Evolutionary conservation across 2,797 vertebrate genomes (phyloP).

Genomic region (Poeciliopsis presidionis): DNA sequence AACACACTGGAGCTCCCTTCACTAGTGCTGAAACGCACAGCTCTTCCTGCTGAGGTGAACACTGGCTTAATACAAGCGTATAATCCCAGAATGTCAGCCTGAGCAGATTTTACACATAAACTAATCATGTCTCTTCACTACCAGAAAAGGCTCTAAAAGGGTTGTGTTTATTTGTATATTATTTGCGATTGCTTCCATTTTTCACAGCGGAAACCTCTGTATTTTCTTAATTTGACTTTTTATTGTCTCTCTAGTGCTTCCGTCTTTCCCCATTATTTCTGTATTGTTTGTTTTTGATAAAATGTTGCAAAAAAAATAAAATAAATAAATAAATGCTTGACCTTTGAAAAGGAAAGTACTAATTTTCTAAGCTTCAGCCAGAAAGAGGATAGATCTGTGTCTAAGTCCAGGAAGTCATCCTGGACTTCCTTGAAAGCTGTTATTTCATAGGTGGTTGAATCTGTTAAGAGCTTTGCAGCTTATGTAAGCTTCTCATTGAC

Average conservation of each 20-base stretch:
- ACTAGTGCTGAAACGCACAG: not conserved
- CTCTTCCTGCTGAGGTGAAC: not conserved
- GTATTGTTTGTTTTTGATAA: constrained; percentile 40
- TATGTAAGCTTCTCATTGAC: constrained; percentile 65
- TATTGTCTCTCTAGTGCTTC: not conserved
- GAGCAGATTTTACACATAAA: not conserved
- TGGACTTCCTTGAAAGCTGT: constrained; percentile 66
- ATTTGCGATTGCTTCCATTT: not conserved
- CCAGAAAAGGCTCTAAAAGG: not conserved
- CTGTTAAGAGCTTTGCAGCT: constrained; percentile 66
- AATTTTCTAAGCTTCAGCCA: constrained; percentile 51
- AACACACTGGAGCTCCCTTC: not conserved
- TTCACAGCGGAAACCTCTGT: not conserved
- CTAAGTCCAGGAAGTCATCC: no score
- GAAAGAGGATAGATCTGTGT: constrained; percentile 41
- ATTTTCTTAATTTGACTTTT: constrained; percentile 13
- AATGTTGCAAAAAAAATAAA: constrained; percentile 27
- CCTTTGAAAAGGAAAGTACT: constrained; percentile 60
- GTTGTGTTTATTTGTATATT: not conserved
- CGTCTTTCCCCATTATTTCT: constrained; percentile 26
- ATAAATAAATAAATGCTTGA: constrained; percentile 26
- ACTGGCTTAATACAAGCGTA: not conserved
- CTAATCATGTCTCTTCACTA: not conserved
- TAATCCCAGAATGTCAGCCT: not conserved
- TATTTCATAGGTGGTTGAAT: constrained; percentile 79